phyloP scores from a whole-genome alignment of 1,140 invertebrate species.

The Dendrolimus punctatus region DNA sequence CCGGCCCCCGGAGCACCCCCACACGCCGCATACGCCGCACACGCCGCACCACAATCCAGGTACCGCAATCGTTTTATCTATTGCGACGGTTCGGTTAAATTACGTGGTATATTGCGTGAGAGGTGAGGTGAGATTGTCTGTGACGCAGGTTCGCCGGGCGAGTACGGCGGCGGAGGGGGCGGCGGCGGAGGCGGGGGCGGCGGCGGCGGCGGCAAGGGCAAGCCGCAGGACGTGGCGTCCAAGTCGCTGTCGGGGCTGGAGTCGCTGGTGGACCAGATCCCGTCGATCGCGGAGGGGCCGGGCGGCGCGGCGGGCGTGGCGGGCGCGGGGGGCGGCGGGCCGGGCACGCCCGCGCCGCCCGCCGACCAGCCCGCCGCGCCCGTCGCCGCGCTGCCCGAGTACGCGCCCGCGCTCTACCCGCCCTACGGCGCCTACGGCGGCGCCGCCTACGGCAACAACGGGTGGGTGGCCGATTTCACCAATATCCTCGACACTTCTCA shows the following conservation, averaged over 20 bases:
- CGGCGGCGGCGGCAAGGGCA: constrained; percentile 45
- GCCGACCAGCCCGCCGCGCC: constrained; percentile 14
- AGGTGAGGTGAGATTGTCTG: too few relatives aligned
- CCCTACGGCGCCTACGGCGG: constrained; percentile 44
- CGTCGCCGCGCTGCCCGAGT: constrained; percentile 48
- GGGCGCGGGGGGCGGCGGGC: constrained; percentile 17
- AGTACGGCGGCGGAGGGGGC: constrained; percentile 33
- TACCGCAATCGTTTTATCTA: too few relatives aligned
- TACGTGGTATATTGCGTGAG: too few relatives aligned
- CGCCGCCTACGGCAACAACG: constrained; percentile 48
- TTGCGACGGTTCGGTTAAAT: too few relatives aligned
- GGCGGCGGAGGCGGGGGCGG: too few relatives aligned
- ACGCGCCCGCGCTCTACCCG: constrained; percentile 52
- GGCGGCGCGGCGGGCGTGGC: constrained; percentile 16
- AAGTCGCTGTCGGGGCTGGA: constrained; percentile 91
- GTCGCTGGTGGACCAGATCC: constrained; percentile 92
- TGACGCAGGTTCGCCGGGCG: constrained; percentile 46
- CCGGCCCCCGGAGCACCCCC: constrained; percentile 32
- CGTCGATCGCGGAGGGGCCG: constrained; percentile 82
- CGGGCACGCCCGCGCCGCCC: constrained; percentile 9
- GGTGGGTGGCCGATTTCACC: too few relatives aligned
- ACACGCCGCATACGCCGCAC: constrained; percentile 18
- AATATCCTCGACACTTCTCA: too few relatives aligned
- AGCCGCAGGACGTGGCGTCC: constrained; percentile 82
- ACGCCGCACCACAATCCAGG: constrained; percentile 12